Conservation (phyloP, 1,140 invertebrate species). For the Phocides pigmalion region DNA sequence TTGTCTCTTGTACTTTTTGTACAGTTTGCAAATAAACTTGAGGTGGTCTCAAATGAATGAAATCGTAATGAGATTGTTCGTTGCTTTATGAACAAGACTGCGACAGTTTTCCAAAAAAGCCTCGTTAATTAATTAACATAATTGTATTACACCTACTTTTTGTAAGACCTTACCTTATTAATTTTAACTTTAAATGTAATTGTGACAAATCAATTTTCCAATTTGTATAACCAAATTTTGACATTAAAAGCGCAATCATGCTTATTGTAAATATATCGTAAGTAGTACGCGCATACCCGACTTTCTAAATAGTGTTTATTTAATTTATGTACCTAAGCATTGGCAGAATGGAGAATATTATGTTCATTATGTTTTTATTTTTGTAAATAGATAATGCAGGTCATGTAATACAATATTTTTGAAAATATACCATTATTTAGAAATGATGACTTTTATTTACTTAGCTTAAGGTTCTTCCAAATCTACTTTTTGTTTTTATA, state of each 20-base stretch:
- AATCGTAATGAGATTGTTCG: too few species aligned
- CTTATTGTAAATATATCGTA: slow-evolving; percentile 53
- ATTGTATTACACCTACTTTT: slow-evolving; percentile 20
- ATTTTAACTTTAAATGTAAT: slow-evolving; percentile 8
- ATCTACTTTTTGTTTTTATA: too few species aligned
- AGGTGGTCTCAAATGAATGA: too few species aligned
- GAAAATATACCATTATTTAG: slow-evolving; percentile 83
- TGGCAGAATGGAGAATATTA: slow-evolving; percentile 52
- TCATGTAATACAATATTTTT: slow-evolving; percentile 82
- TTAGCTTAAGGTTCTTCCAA: neutral
- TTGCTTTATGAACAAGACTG: neutral
- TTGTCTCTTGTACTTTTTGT: too few species aligned
- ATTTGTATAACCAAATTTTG: slow-evolving; percentile 15
- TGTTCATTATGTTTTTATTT: slow-evolving; percentile 72
- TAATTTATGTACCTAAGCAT: slow-evolving; percentile 54
- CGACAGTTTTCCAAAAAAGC: neutral
- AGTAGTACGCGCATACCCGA: slow-evolving; percentile 41
- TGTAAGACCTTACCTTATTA: slow-evolving; percentile 5
- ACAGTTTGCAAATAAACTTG: too few species aligned
- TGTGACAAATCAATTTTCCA: slow-evolving; percentile 11
- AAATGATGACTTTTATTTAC: slow-evolving; percentile 55
- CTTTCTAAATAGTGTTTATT: slow-evolving; percentile 42
- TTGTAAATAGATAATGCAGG: slow-evolving; percentile 81
- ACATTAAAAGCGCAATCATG: slow-evolving; percentile 43
- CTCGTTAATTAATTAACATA: neutral